Evolutionary conservation across 2,888 invertebrate species (phyloP).

Genomic region (Ethmia dodecea): DNA sequence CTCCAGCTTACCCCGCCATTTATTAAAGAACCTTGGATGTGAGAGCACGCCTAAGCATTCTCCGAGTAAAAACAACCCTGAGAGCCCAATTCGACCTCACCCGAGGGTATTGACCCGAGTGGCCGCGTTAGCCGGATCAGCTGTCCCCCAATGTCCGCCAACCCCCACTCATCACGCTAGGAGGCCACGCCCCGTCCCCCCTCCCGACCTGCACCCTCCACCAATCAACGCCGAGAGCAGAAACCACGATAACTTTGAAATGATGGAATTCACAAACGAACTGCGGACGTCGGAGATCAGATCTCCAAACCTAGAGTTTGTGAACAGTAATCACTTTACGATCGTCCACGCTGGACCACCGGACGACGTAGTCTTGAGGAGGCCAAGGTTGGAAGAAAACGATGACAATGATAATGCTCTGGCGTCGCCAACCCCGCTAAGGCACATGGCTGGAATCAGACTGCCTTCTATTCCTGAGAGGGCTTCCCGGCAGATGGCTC

Average conservation of each 20-base stretch:
- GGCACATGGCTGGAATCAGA: slow-evolving; percentile 85
- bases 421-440: slow-evolving; percentile 79
- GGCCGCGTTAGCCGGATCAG: slow-evolving; percentile 73
- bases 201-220: slow-evolving; percentile 74
- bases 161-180: slow-evolving; percentile 91
- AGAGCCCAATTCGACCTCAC: slow-evolving; percentile 77
- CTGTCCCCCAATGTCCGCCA: slow-evolving; percentile 86
- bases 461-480: slow-evolving; percentile 90
- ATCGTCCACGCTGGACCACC: slow-evolving; percentile 72
- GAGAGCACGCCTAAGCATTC: slow-evolving; percentile 66
- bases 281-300: slow-evolving; percentile 70
- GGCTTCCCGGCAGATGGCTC: slow-evolving; percentile 74
- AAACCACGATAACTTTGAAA: slow-evolving; percentile 58
- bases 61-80: slow-evolving; percentile 43
- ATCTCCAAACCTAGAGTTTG: slow-evolving; percentile 74
- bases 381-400: slow-evolving; percentile 60
- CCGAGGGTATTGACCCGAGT: slow-evolving; percentile 80
- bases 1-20: slow-evolving; percentile 64
- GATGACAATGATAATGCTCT: slow-evolving; percentile 66
- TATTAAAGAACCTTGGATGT: slow-evolving; percentile 59
- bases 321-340: slow-evolving; percentile 76
- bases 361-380: slow-evolving; percentile 65
- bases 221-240: slow-evolving; percentile 54
- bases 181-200: slow-evolving; percentile 77
- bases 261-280: slow-evolving; percentile 69